Evolutionary conservation across 2,113 vertebrate genomes (phyloP).

Genomic region (Phyllopteryx taeniolatus): DNA sequence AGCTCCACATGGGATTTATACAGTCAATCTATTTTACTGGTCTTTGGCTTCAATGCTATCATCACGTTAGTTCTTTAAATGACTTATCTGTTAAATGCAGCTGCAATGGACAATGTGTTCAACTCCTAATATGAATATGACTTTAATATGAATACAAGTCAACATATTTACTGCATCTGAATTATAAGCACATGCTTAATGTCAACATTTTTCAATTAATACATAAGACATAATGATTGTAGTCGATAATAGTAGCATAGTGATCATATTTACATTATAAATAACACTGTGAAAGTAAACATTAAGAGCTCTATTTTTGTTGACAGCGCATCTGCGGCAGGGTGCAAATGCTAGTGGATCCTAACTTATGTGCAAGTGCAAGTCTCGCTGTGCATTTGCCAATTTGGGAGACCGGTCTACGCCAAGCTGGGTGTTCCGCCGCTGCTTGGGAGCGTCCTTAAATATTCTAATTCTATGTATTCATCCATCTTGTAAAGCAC

Average conservation of each 20-base stretch:
- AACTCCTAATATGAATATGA: conserved; percentile 38
- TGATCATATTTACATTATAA: background rate
- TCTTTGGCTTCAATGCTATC: conserved; percentile 68
- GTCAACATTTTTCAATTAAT: background rate
- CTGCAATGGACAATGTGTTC: conserved; percentile 54
- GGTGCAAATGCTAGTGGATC: too few species aligned
- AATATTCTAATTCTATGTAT: too few species aligned
- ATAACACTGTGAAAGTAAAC: background rate
- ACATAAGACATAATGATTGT: background rate
- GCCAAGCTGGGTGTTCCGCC: too few species aligned
- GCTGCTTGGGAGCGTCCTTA: too few species aligned
- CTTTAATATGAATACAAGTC: conserved; percentile 31
- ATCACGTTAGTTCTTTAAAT: conserved; percentile 68
- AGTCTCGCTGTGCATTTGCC: too few species aligned
- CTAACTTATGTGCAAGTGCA: too few species aligned
- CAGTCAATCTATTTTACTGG: conserved; percentile 72
- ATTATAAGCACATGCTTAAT: background rate
- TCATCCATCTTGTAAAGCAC: too few species aligned
- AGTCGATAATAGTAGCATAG: background rate
- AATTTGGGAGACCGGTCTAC: too few species aligned
- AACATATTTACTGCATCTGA: conserved; percentile 5
- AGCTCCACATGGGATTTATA: conserved; percentile 71
- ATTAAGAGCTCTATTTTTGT: background rate
- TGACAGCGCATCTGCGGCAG: too few species aligned
- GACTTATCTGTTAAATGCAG: conserved; percentile 73